These are phyloP conservation scores for Peucedramus taeniatus DNA, from an alignment of 2,113 vertebrate genomes.

Conservation along the genomic window DNA sequence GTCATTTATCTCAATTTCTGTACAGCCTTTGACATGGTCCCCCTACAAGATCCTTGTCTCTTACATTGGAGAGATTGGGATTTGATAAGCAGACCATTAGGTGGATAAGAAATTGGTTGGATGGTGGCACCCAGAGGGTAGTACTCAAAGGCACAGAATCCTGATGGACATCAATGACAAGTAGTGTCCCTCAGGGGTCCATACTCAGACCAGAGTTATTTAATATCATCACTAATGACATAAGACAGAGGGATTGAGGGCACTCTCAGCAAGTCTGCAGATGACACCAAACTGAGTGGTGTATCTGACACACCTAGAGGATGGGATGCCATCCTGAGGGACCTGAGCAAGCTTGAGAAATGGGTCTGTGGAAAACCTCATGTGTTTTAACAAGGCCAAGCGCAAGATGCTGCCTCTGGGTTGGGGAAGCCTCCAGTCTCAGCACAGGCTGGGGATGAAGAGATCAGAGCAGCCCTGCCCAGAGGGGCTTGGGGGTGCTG, in stretches of 20 bases:
- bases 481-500: background rate
- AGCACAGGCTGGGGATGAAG: background rate
- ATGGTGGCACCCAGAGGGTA: background rate
- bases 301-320: background rate
- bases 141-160: background rate
- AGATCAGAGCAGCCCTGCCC: fast-evolving
- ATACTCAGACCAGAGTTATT: background rate
- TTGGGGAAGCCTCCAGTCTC: fast-evolving
- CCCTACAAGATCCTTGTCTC: background rate
- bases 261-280: background rate
- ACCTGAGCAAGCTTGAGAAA: background rate
- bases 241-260: background rate
- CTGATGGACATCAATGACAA: background rate
- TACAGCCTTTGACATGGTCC: background rate
- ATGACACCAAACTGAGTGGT: background rate
- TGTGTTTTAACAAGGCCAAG: background rate
- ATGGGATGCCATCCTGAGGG: background rate
- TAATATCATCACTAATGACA: background rate
- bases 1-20: background rate
- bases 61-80: background rate
- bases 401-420: background rate
- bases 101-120: background rate
- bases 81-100: background rate
- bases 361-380: background rate
- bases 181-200: background rate